Evolutionary conservation across 2,797 vertebrate genomes (phyloP), one percentile per base, ranked within the genome.

Genomic region (Anguilla obscura): DNA sequence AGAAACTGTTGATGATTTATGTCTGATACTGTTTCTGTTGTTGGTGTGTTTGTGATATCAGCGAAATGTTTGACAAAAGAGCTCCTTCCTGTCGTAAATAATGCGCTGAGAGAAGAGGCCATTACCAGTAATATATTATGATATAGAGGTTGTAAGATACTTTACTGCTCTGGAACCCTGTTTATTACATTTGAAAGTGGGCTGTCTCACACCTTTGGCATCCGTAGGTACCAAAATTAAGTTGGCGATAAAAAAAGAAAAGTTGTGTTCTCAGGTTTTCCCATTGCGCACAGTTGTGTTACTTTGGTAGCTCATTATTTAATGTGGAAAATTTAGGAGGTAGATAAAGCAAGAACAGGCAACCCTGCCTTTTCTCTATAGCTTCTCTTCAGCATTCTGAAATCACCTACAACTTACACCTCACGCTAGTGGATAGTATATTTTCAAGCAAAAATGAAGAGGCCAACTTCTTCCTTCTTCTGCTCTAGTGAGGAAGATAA

Each of bases 381-480:
- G n/a, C 21, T 18, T 84, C 79, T 58, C 56, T 50, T 83, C 63
- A 87, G 83, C 52, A 21, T 84, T 87, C 50, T 69, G 79, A 84
- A 87, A 69, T 87, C 79, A 84, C 83, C 52, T 50, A 45, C 79
- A 83, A 50, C 82, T 66, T 83, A 45, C 63, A 79, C 30, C 36
- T 36, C 36, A 69, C 40, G 40, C 45, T 7, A 60, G 79, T 84
- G 60, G 86, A 52, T 87, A 36, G 36, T 76, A 16, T 76, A 58
- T 87, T 82, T 63, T 87, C 66, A 87, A 87, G 48, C 21, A 30
- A 12, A 24, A 52, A 79, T 69, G 58, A 52, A 27, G 79, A 87
- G 63, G 79, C 63, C 69, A 58, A 27, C 80, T 33, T 66, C 86
- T 63, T 87, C 12, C 40, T 82, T 87, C 63, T 48, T 40, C 54